Conservation (phyloP, 2,888 invertebrate species). For the Saturnia pavonia region DNA sequence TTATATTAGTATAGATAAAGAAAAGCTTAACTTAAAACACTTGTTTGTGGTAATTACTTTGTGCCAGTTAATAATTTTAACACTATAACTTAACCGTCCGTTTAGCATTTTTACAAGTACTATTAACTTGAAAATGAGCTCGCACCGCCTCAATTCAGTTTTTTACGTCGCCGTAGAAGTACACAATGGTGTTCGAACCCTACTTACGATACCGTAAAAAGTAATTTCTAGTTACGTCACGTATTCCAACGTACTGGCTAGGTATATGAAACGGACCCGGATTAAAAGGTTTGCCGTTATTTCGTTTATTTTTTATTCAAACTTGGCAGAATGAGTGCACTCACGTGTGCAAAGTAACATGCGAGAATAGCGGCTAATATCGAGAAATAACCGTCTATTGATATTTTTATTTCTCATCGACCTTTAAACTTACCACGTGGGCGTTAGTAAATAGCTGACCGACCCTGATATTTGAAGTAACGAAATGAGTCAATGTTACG, state of each 20-base stretch:
- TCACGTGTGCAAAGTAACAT: not conserved
- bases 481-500: too few relatives aligned
- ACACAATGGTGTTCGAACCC: constrained; percentile 8
- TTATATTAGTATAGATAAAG: too few relatives aligned
- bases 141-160: not conserved
- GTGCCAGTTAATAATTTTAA: not conserved
- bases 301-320: not conserved
- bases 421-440: too few relatives aligned
- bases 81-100: not conserved
- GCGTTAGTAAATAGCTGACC: too few relatives aligned
- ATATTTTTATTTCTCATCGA: too few relatives aligned
- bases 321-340: not conserved
- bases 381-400: too few relatives aligned
- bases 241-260: not conserved
- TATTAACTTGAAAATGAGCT: constrained; percentile 2
- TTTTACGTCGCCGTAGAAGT: not conserved
- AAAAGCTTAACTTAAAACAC: not conserved
- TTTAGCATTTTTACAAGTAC: not conserved
- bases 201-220: constrained; percentile 2
- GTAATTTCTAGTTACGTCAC: constrained; percentile 3
- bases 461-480: too few relatives aligned
- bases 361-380: too few relatives aligned
- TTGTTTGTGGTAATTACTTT: not conserved
- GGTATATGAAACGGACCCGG: not conserved
- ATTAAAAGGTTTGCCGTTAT: not conserved